These are phyloP conservation scores for Rhinogobius similis DNA, from an alignment of 2,113 vertebrate genomes.

Conservation along the genomic window DNA sequence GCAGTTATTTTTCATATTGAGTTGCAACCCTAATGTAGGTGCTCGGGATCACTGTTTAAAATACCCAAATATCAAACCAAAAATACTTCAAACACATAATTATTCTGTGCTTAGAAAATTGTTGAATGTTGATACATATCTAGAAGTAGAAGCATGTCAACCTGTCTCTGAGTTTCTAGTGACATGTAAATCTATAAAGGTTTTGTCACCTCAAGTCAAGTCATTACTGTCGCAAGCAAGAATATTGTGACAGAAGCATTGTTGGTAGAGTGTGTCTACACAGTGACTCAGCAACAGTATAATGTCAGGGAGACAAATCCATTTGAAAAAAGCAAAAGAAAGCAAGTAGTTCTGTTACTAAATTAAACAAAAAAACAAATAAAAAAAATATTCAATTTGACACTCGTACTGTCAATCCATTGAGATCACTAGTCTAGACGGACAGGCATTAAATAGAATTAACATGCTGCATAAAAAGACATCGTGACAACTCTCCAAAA, in stretches of 20 bases:
- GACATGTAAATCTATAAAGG: neutral
- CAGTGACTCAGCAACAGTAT: slow-evolving; percentile 1
- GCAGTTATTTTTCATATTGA: neutral
- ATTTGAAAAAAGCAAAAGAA: neutral
- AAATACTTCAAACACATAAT: neutral
- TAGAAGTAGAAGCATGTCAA: neutral
- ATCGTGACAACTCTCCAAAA: neutral
- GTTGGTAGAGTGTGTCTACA: neutral
- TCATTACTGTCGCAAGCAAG: neutral
- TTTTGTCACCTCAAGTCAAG: neutral
- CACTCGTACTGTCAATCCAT: neutral
- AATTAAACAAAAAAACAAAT: too few species aligned
- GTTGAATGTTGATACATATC: neutral
- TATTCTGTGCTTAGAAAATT: neutral
- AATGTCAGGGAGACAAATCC: neutral
- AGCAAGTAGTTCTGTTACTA: too few species aligned
- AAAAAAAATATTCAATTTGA: too few species aligned
- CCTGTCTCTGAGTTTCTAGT: neutral
- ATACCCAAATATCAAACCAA: neutral
- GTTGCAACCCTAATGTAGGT: neutral
- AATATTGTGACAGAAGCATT: neutral
- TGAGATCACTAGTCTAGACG: neutral
- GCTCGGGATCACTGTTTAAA: neutral
- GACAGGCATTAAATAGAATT: neutral
- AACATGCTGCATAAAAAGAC: neutral